A percentile compares a stretch with the other conserved stretches of the same genome.
Conservation (phyloP, 2,113 vertebrate species). For the Oncorhynchus nerka region DNA sequence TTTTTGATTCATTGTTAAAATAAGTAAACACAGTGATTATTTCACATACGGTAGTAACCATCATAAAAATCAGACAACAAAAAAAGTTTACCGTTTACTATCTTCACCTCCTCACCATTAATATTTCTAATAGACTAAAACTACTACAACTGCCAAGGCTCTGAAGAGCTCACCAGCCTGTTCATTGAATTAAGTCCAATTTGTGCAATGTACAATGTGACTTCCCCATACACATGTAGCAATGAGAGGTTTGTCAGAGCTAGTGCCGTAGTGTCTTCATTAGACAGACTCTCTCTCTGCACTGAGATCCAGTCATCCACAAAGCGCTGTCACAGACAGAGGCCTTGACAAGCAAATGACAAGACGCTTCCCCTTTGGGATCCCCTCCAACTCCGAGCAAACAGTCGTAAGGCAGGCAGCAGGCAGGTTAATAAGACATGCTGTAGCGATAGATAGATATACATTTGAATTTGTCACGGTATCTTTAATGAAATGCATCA, state of each 20-base stretch:
- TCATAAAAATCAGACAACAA: not conserved
- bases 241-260: constrained; percentile 17
- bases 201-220: not conserved
- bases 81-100: not conserved
- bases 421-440: constrained; percentile 1
- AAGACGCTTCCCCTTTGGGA: not conserved
- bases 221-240: constrained; percentile 9
- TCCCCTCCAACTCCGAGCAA: constrained; percentile 3
- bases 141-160: not conserved
- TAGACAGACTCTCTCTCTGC: constrained; percentile 21
- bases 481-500: constrained; percentile 12
- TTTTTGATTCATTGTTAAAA: not conserved
- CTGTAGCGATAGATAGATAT: constrained; percentile 16
- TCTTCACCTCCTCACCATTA: not conserved
- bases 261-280: constrained; percentile 10
- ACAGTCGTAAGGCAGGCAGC: not conserved
- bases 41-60: not conserved
- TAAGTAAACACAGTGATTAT: not conserved
- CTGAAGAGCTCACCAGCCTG: not conserved
- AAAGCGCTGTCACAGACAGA: constrained; percentile 14
- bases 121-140: not conserved
- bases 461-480: constrained; percentile 12
- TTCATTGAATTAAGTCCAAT: not conserved
- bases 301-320: constrained; percentile 27
- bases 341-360: not conserved